Conservation (phyloP, 2,888 invertebrate genomes). For the Alsophila aescularia region DNA sequence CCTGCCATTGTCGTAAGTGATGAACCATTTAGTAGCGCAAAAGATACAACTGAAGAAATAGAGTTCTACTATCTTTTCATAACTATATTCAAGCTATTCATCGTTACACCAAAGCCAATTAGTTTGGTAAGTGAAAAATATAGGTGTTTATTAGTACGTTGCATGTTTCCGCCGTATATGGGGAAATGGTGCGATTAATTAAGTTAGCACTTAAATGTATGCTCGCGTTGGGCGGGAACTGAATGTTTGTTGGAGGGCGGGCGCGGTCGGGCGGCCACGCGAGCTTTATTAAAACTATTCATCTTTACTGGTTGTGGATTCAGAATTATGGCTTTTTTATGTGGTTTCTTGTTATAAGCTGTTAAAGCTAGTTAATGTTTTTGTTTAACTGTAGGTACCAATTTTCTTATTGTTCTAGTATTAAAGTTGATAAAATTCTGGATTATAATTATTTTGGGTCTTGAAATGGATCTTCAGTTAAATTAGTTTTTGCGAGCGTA, state of each 20-base stretch:
- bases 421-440: too few relatives aligned
- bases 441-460: too few relatives aligned
- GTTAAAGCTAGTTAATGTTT: too few relatives aligned
- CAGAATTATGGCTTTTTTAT: background rate
- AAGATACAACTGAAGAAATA: background rate
- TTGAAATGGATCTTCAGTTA: too few relatives aligned
- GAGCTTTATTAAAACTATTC: constrained; percentile 75
- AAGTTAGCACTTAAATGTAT: constrained; percentile 76
- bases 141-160: constrained; percentile 53
- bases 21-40: background rate
- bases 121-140: constrained; percentile 75
- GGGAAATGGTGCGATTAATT: constrained; percentile 80
- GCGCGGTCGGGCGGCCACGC: constrained; percentile 47
- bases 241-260: constrained; percentile 43
- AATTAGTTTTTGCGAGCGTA: too few relatives aligned
- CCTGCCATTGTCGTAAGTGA: too few relatives aligned
- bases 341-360: too few relatives aligned
- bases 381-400: too few relatives aligned
- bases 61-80: background rate
- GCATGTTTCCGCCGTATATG: constrained; percentile 58
- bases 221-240: constrained; percentile 24
- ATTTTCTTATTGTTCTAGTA: too few relatives aligned
- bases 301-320: constrained; percentile 47
- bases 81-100: constrained; percentile 30
- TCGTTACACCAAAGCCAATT: constrained; percentile 60